Evolutionary conservation across 2,888 invertebrate genomes (phyloP).

Genomic region (Lepidocyrtoides sp.): DNA sequence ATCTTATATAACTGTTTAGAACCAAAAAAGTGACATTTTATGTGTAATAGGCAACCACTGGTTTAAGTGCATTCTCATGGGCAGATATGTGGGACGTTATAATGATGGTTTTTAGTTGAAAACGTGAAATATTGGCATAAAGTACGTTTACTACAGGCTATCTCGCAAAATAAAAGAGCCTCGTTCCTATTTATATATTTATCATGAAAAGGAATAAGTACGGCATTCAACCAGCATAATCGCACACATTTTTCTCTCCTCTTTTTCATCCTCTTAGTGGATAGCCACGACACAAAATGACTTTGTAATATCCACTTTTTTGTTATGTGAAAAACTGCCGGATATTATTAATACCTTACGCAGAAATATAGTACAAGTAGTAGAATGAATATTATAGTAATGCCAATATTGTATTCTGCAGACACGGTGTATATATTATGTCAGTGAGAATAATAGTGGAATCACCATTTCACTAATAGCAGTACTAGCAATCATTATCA

Average conservation of each 20-base stretch:
- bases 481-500: conserved; percentile 51
- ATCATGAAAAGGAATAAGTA: background rate
- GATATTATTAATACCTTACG: background rate
- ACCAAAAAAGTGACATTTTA: no score
- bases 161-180: background rate
- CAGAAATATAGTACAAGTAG: background rate
- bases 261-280: background rate
- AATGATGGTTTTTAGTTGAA: conserved; percentile 17
- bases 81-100: background rate
- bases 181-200: background rate
- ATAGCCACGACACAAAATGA: background rate
- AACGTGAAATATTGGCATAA: conserved; percentile 25
- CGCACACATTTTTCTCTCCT: background rate
- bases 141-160: background rate
- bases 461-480: conserved; percentile 54
- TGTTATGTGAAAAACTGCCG: conserved; percentile 34
- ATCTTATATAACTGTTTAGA: no score
- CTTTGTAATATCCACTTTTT: background rate
- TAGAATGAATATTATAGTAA: background rate
- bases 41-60: no score
- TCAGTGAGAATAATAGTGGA: background rate
- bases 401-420: background rate
- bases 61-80: background rate
- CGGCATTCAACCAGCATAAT: background rate
- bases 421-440: background rate